Base-by-base conservation (phyloP, 2,888 invertebrate genomes). In the Fabriciana adippe region DNA sequence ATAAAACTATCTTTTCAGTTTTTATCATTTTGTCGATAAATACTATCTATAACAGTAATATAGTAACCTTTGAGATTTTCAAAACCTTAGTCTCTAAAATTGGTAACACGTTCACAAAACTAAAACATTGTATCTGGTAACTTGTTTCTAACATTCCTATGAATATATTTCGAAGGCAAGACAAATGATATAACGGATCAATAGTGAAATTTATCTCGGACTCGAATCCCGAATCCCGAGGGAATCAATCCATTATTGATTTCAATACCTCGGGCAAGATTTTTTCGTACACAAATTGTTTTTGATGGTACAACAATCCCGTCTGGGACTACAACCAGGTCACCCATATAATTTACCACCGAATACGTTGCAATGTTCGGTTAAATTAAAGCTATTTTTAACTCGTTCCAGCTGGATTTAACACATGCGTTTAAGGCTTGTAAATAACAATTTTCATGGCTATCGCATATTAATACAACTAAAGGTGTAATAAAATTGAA, bases 271-370 rank as follows among this genome's bases (percentile, higher is more conserved):
- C 51, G 60, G 60, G 18, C 66, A 61, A 51, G 61, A 51, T 61
- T 66, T 66, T 66, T 66, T 55, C 47, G 55, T 55, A 60, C 18
- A 66, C 60, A 60, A 66, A 66, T 66, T 50, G 60, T 66, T 66
- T 66, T 60, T 66, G 48, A 48, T 59, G 66, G 13, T 54, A 47
- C 47, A 45, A 35, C 54, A 21, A 60, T 35, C 21, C 41, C 26
- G 35, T 45, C 21, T n/a, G 66, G 66, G 60, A 66, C 41, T 54
- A 45, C 18, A 54, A 48, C 21, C 18, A 48, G 50, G 66, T 66
- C 55, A 60, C 60, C 55, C 60, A 60, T 53, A 60, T 66, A 55
- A 60, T 66, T 54, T 45, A 31, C 45, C 50, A 66, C 51, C 31
- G 31, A 16, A 51, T 18, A 50, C 26, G 60, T 50, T 16, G 61